Evolutionary conservation across 2,113 vertebrate species (phyloP).

Genomic region (Hirundichthys speculiger): DNA sequence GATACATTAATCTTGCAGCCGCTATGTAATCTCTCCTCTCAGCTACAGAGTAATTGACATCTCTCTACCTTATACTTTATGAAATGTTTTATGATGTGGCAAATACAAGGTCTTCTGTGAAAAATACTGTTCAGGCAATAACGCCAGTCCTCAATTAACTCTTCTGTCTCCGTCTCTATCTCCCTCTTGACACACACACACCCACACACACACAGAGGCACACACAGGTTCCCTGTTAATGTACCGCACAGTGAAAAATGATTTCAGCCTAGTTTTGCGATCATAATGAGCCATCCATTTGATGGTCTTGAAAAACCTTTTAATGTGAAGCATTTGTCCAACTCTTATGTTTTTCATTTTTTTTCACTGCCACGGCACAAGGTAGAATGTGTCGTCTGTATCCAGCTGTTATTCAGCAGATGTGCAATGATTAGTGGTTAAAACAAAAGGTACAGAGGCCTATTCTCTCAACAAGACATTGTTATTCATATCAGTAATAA

Average conservation of each 20-base stretch:
- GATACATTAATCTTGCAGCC: neutral
- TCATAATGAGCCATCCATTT: conserved; percentile 26
- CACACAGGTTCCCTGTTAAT: conserved; percentile 26
- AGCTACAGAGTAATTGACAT: neutral
- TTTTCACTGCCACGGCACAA: conserved; percentile 6
- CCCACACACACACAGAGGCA: conserved; percentile 4
- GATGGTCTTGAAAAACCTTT: conserved; percentile 40
- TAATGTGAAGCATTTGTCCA: conserved; percentile 33
- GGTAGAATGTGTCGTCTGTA: neutral
- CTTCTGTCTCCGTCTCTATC: conserved; percentile 10
- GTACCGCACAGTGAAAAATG: conserved; percentile 44
- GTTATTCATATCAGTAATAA: neutral
- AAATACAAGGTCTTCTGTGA: conserved; percentile 14
- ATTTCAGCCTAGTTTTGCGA: conserved; percentile 21
- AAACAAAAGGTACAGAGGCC: neutral
- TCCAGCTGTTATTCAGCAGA: conserved; percentile 7
- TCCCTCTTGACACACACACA: neutral
- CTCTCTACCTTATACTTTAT: neutral
- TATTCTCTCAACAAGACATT: neutral
- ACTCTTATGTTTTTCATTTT: conserved; percentile 27
- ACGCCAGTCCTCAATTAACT: conserved; percentile 25
- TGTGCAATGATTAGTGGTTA: conserved; percentile 1
- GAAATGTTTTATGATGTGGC: neutral
- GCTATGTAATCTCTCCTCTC: neutral
- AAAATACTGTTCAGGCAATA: conserved; percentile 5